Percentiles rank a stretch among this genome's conserved stretches.
Conservation (phyloP, 2,113 vertebrate species). For the Microtus pennsylvanicus region DNA sequence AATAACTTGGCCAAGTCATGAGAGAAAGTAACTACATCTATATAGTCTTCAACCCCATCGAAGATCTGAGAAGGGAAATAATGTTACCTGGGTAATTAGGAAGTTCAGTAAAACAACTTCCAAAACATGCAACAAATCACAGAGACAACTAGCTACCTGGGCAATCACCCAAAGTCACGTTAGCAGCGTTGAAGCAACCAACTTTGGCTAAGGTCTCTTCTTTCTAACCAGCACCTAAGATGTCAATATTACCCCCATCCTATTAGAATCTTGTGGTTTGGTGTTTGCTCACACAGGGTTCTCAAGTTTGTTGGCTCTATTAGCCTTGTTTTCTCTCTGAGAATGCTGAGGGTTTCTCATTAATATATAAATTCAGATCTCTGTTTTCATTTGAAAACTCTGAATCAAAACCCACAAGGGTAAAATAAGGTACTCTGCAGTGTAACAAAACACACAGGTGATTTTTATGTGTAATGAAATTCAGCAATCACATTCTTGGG, state of each 20-base stretch:
- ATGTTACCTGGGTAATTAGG: too few species aligned
- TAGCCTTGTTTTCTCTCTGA: not conserved
- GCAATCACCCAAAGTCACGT: too few species aligned
- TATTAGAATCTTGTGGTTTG: not conserved
- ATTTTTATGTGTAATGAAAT: not conserved
- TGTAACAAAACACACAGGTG: not conserved
- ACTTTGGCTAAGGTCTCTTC: too few species aligned
- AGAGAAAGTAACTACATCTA: too few species aligned
- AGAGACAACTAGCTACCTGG: too few species aligned
- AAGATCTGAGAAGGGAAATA: too few species aligned
- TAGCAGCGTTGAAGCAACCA: too few species aligned
- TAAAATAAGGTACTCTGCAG: not conserved
- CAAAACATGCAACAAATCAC: too few species aligned
- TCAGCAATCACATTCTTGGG: not conserved
- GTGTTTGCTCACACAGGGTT: slow-evolving; percentile 13
- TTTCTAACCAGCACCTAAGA: not conserved
- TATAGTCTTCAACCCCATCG: too few species aligned
- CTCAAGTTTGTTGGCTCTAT: not conserved
- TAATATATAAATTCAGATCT: not conserved
- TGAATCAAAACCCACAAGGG: not conserved
- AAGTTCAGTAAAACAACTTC: too few species aligned
- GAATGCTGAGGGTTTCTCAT: not conserved
- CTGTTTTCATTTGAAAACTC: not conserved
- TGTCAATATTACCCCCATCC: not conserved
- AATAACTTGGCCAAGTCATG: too few species aligned